Evolutionary conservation across 2,797 vertebrate genomes (phyloP).

Genomic region (Nyctibius grandis): DNA sequence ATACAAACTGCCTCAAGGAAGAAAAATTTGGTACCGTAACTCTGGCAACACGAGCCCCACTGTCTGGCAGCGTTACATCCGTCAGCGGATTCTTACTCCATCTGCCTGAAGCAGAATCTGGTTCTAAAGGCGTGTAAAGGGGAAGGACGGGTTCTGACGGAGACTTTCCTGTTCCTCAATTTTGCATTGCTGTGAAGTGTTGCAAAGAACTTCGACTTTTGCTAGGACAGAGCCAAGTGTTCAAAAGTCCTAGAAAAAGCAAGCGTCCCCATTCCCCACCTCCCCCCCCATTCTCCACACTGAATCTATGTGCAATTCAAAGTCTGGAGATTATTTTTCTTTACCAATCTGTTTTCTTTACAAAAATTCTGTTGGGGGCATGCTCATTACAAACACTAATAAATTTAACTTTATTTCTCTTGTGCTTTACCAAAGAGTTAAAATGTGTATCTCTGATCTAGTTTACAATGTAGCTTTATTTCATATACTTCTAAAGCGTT

Average conservation of each 20-base stretch:
- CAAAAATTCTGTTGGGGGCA: neutral
- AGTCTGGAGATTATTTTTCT: neutral
- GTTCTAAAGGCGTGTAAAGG: neutral
- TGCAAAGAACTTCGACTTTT: neutral
- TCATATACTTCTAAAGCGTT: neutral
- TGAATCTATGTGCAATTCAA: neutral
- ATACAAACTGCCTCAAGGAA: neutral
- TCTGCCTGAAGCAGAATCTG: neutral
- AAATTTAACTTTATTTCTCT: neutral
- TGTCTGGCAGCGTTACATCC: neutral
- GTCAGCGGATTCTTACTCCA: neutral
- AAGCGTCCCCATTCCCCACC: neutral
- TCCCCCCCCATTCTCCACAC: neutral
- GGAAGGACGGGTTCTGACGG: rapidly evolving
- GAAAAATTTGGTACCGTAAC: neutral
- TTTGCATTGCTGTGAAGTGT: neutral
- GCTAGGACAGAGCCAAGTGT: neutral
- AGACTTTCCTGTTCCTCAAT: neutral
- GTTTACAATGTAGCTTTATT: neutral
- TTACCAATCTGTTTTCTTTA: neutral
- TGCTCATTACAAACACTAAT: neutral
- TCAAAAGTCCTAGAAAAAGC: neutral
- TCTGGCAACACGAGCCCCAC: neutral
- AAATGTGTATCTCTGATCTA: neutral
- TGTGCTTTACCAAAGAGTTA: neutral